These are phyloP conservation scores for Cenopis cana DNA, from an alignment of 2,888 invertebrate genomes.

Conservation along the genomic window DNA sequence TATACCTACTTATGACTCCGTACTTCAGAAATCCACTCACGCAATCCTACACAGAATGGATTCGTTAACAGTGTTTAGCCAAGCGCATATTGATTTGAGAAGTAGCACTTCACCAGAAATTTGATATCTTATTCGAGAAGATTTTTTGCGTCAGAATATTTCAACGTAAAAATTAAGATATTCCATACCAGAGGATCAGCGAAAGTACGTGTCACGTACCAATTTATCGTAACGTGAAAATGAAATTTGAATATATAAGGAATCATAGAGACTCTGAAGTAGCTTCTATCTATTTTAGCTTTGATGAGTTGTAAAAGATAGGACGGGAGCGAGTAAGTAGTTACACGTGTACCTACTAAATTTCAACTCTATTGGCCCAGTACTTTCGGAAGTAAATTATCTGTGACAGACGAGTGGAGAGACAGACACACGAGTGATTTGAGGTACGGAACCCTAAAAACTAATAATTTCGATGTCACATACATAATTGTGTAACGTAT, in stretches of 20 bases:
- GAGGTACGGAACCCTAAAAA: no score
- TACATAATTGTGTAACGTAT: no score
- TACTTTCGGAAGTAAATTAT: no score
- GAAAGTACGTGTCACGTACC: conserved; percentile 60
- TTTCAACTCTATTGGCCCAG: no score
- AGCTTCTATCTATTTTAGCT: not conserved
- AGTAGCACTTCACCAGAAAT: conserved; percentile 6
- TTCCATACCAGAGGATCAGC: conserved; percentile 27
- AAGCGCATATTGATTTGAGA: conserved; percentile 1
- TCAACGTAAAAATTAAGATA: conserved; percentile 35
- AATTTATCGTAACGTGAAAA: conserved; percentile 65
- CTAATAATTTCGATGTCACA: no score
- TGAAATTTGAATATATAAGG: conserved; percentile 67
- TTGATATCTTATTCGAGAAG: not conserved
- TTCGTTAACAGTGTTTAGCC: not conserved
- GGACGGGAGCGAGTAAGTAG: not conserved
- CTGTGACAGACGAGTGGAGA: no score
- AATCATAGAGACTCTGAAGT: conserved; percentile 12
- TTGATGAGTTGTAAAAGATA: not conserved
- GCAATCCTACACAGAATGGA: not conserved
- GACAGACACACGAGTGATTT: no score
- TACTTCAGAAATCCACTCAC: not conserved
- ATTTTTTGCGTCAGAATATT: conserved; percentile 17
- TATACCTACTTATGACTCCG: not conserved
- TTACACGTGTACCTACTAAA: not conserved